A percentile compares a stretch with the other conserved stretches of the same genome.
Evolutionary conservation across 2,888 invertebrate species (phyloP).

Genomic region (Hypomecis punctinalis): DNA sequence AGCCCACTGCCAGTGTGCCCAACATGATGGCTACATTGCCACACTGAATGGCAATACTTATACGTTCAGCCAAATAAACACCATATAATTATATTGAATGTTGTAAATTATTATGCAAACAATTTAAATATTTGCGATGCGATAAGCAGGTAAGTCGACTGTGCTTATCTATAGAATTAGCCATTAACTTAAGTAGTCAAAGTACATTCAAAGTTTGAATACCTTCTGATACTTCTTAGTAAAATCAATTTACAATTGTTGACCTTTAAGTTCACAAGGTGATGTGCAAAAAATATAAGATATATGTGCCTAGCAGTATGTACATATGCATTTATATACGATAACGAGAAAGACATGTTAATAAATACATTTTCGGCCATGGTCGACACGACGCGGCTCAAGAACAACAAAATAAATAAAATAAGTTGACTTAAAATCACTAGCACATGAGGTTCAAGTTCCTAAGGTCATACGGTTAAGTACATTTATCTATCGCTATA

Average conservation of each 20-base stretch:
- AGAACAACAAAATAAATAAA: slow-evolving; percentile 18
- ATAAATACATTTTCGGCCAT: slow-evolving; percentile 44
- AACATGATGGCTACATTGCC: too few relatives aligned
- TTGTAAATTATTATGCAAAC: too few relatives aligned
- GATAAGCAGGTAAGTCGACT: background rate
- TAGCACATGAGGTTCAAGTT: slow-evolving; percentile 10
- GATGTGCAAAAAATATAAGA: slow-evolving; percentile 48
- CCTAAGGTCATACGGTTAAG: background rate
- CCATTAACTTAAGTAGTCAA: slow-evolving; percentile 20
- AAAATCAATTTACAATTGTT: slow-evolving; percentile 47
- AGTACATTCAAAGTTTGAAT: slow-evolving; percentile 11
- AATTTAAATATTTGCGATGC: background rate
- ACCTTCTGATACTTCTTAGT: slow-evolving; percentile 18
- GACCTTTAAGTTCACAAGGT: slow-evolving; percentile 57
- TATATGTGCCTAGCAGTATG: slow-evolving; percentile 4
- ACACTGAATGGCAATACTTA: too few relatives aligned
- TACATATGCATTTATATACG: slow-evolving; percentile 36
- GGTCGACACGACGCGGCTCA: slow-evolving; percentile 39
- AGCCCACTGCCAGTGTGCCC: too few relatives aligned
- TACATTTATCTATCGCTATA: too few relatives aligned
- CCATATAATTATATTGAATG: too few relatives aligned
- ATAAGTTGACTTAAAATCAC: slow-evolving; percentile 8
- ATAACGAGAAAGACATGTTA: slow-evolving; percentile 46
- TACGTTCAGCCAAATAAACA: too few relatives aligned
- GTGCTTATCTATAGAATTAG: background rate